phyloP scores from a whole-genome alignment of 2,113 vertebrate genomes.

The Elephantulus edwardii region DNA sequence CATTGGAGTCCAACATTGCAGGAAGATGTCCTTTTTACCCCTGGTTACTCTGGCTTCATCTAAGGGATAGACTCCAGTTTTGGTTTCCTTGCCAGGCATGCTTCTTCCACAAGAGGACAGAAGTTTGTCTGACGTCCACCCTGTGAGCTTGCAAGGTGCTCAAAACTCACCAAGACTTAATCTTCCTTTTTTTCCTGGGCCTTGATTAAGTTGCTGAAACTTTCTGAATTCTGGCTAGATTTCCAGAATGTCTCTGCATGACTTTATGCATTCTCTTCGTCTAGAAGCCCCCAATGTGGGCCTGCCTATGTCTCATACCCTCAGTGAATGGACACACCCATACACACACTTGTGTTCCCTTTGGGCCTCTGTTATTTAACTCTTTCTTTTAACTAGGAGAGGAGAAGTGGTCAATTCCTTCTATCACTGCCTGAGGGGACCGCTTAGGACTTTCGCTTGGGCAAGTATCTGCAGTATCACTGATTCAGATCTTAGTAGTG shows the following conservation, averaged over 20 bases:
- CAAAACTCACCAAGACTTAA: not conserved
- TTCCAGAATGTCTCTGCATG: not conserved
- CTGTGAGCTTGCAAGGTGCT: not conserved
- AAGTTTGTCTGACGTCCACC: not conserved
- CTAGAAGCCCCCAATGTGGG: fast-evolving
- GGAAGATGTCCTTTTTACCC: too few species aligned
- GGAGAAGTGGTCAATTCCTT: too few species aligned
- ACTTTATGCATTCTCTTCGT: not conserved
- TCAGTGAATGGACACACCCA: too few species aligned
- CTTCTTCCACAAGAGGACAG: not conserved
- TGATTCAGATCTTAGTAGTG: not conserved
- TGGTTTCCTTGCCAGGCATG: not conserved
- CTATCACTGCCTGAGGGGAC: not conserved
- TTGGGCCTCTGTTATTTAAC: too few species aligned
- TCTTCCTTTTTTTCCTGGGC: not conserved
- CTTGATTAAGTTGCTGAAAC: too few species aligned
- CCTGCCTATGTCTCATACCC: fast-evolving
- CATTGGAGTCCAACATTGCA: too few species aligned
- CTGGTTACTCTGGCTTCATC: not conserved
- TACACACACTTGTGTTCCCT: too few species aligned
- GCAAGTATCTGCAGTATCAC: not conserved
- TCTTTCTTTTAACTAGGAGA: too few species aligned
- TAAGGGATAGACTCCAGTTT: not conserved
- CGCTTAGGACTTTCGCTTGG: not conserved
- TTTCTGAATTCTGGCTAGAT: not conserved